These are phyloP conservation scores for Drosophila vallismaia DNA, from an alignment of 2,888 invertebrate species.

Conservation along the genomic window DNA sequence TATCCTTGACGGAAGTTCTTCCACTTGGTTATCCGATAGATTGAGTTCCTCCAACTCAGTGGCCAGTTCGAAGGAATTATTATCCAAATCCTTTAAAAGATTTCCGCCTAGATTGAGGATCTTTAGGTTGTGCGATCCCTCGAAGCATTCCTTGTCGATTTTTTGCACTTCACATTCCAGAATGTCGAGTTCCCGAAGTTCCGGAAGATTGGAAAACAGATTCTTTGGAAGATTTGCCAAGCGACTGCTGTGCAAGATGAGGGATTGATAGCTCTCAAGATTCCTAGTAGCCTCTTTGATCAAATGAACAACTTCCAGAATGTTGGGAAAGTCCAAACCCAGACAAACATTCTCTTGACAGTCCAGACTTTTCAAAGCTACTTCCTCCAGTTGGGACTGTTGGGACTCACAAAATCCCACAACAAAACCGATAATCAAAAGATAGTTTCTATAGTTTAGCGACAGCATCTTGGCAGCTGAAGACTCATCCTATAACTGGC, in stretches of 20 bases:
- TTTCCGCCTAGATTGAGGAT: slow-evolving; percentile 64
- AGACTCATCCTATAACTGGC: slow-evolving; percentile 21
- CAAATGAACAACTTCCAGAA: slow-evolving; percentile 39
- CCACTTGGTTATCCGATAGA: slow-evolving; percentile 48
- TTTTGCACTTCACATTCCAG: slow-evolving; percentile 44
- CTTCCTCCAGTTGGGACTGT: slow-evolving; percentile 14
- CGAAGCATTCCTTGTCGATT: slow-evolving; percentile 45
- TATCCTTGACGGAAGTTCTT: slow-evolving; percentile 20
- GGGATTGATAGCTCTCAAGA: slow-evolving; percentile 21
- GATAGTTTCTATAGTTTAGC: slow-evolving; percentile 33
- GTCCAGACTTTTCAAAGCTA: slow-evolving; percentile 37
- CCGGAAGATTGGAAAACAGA: slow-evolving; percentile 61
- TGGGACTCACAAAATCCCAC: slow-evolving; percentile 12
- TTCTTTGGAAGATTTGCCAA: slow-evolving; percentile 64
- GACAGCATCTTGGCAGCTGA: slow-evolving; percentile 20
- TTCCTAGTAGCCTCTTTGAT: slow-evolving; percentile 8
- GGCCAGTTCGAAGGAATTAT: slow-evolving; percentile 51
- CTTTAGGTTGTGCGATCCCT: slow-evolving; percentile 31
- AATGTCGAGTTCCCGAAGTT: slow-evolving; percentile 61
- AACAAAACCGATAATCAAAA: slow-evolving; percentile 22
- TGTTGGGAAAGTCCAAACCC: slow-evolving; percentile 34
- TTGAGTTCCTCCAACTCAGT: slow-evolving; percentile 46
- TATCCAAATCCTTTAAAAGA: slow-evolving; percentile 48
- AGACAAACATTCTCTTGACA: slow-evolving; percentile 46
- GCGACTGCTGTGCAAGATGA: slow-evolving; percentile 58